Percentiles rank a stretch among this genome's conserved stretches.
Conservation (phyloP, 2,797 vertebrate species). For the Sebastes hopkinsi region DNA sequence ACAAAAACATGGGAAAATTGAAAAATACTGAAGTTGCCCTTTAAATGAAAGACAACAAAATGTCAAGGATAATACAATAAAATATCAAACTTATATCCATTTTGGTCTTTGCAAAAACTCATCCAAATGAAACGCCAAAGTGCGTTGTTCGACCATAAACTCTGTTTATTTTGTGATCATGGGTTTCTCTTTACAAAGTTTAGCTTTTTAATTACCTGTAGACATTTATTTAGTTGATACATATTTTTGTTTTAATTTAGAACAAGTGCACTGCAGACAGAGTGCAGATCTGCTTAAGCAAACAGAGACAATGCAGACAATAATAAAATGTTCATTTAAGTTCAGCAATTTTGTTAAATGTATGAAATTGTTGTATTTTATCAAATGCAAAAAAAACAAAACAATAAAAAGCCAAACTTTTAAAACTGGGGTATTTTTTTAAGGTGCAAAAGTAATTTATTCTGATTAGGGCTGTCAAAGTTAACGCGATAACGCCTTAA, state of each 20-base stretch:
- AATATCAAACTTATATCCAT: no score
- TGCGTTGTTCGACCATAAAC: no score
- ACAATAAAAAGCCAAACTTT: no score
- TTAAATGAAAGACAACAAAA: no score
- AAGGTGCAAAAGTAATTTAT: not conserved
- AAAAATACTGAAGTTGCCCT: no score
- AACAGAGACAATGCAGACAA: not conserved
- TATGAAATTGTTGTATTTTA: not conserved
- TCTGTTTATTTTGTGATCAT: no score
- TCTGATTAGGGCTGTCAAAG: not conserved
- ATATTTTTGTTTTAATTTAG: not conserved
- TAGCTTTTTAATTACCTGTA: not conserved
- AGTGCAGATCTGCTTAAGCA: not conserved
- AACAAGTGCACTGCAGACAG: not conserved
- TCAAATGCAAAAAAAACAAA: not conserved
- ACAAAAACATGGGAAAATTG: no score
- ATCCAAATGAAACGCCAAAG: no score
- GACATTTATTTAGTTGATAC: not conserved
- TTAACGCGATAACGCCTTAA: no score
- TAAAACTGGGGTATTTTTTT: not conserved
- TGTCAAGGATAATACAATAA: no score
- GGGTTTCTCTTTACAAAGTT: no score
- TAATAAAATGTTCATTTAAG: not conserved
- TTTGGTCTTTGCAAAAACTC: no score
- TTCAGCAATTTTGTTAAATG: not conserved